These are phyloP conservation scores for Paratrypauchen microcephalus DNA, from an alignment of 2,797 vertebrate species.

Conservation along the genomic window DNA sequence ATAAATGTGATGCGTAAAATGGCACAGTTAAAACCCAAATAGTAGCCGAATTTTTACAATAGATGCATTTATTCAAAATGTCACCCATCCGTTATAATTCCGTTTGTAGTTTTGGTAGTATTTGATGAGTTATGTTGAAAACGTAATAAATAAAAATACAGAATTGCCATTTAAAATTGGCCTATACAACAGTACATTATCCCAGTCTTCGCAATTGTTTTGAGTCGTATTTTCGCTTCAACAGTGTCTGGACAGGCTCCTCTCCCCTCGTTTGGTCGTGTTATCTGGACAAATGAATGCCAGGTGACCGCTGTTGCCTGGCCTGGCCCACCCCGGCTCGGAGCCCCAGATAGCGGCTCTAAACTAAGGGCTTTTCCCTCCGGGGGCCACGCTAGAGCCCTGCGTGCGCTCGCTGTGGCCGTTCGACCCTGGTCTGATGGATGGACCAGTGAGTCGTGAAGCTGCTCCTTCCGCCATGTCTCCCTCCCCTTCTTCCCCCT, in stretches of 20 bases:
- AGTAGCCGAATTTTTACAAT: not conserved
- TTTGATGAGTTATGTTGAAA: too few relatives aligned
- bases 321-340: conserved; percentile 45
- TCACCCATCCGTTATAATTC: too few relatives aligned
- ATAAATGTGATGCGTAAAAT: not conserved
- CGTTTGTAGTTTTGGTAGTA: too few relatives aligned
- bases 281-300: conserved; percentile 64
- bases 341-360: conserved; percentile 48
- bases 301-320: conserved; percentile 47
- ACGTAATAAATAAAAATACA: too few relatives aligned
- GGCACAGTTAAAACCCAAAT: not conserved
- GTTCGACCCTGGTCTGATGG: conserved; percentile 42
- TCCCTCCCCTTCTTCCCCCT: not conserved
- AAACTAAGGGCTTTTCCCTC: conserved; percentile 26
- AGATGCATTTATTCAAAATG: too few relatives aligned
- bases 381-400: conserved; percentile 20
- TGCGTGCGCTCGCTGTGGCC: conserved; percentile 18
- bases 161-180: too few relatives aligned
- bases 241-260: not conserved
- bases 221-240: too few relatives aligned
- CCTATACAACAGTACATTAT: too few relatives aligned
- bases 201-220: not conserved
- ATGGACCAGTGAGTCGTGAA: conserved; percentile 46
- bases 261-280: conserved; percentile 26
- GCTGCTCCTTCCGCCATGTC: conserved; percentile 22